Evolutionary conservation across 37 sponge, comb jelly and placozoan species (phyloP).

Genomic region (Spongilla lacustris): DNA sequence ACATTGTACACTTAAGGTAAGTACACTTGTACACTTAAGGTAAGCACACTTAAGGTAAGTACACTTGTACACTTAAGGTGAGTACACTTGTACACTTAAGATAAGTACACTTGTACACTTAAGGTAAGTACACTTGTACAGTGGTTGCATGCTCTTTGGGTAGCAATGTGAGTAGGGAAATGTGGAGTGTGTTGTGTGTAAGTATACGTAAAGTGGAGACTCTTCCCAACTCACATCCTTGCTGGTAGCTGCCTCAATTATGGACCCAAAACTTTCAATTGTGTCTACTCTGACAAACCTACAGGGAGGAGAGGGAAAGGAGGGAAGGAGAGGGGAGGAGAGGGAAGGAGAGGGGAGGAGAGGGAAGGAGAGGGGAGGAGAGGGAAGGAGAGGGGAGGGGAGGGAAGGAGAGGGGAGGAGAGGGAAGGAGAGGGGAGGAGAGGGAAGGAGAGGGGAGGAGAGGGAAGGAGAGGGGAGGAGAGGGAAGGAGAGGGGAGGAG

Average conservation of each 20-base stretch:
- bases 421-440: neutral
- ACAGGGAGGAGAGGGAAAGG: neutral
- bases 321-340: neutral
- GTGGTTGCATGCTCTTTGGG: too few species aligned
- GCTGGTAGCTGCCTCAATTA: slow-evolving; percentile 70
- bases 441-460: too few species aligned
- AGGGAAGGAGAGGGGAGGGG: too few species aligned
- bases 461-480: neutral
- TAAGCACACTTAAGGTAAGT: too few species aligned
- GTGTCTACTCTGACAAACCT: slow-evolving; percentile 73
- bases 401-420: neutral
- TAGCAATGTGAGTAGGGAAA: neutral
- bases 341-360: neutral
- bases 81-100: neutral
- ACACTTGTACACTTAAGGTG: neutral
- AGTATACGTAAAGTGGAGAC: neutral
- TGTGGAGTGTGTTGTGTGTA: neutral
- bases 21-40: too few species aligned
- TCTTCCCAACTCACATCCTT: slow-evolving; percentile 45
- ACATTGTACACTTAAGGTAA: too few species aligned
- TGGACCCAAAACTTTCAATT: slow-evolving; percentile 67
- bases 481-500: neutral
- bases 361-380: too few species aligned
- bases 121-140: neutral
- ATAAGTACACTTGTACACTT: neutral